Base-by-base conservation (phyloP, 2,113 vertebrate species). In the Corvus hawaiiensis region DNA sequence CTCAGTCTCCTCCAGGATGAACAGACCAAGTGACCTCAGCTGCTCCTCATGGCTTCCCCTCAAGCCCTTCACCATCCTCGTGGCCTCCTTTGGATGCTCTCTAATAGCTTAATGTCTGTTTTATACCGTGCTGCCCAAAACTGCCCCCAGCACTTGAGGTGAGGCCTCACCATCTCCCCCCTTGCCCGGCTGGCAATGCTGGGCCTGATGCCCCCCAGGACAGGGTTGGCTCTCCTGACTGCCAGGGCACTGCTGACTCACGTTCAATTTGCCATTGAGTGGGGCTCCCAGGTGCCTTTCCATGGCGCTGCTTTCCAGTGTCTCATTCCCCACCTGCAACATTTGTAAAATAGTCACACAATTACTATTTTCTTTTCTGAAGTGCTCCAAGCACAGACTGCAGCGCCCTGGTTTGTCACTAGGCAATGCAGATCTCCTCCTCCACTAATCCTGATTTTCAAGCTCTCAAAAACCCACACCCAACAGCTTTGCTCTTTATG, bases 401-500 rank as follows among this genome's bases (percentile, higher is more conserved):
- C 78, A 82, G 43, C 4, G 4, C 69, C 39, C 68, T 58, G 46
- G 7, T 89, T 86, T 76, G 76, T 84, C 79, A 74, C 64, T 17
- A 30, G 19, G 69, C 75, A 90, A 58, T 69, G 90, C 88, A 51
- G 55, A 77, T 77, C 85, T 90, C 46, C 74, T 95, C 84, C 78
- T 84, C 54, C 72, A 33, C 66, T 33, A 39, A 96, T 77, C 96
- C 85, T 95, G 91, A 93, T 93, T 95, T 97, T 97, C 94, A 88
- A 1, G 95, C 80, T 95, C 63, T 69, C 43, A 18, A 24, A 92
- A 95, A 4, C 59, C 83, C 86, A 93, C 89, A 68, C 94, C 89
- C 91, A 90, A 49, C 56, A 77, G 52, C 51, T 71, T 79, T 88
- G 87, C 75, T 90, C 10, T 55, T 90, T 13, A 3, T 73, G 88